These are phyloP conservation scores for Gambelia wislizenii DNA, from an alignment of 2,797 vertebrate species.

Conservation along the genomic window DNA sequence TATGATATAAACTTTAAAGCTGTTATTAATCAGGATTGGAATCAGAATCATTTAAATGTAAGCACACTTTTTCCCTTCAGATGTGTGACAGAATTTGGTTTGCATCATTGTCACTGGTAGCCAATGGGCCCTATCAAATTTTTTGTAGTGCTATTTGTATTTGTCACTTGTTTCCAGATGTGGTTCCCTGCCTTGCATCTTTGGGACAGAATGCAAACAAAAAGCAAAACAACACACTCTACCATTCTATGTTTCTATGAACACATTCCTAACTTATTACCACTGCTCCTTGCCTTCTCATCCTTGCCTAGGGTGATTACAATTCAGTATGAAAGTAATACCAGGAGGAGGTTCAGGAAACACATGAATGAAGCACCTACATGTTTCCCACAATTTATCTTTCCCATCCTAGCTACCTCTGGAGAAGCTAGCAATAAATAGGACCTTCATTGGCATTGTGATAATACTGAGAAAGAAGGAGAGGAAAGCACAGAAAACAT, in stretches of 20 bases:
- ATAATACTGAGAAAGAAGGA: not conserved
- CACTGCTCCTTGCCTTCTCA: not conserved
- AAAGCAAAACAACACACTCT: not conserved
- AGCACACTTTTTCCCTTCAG: not conserved
- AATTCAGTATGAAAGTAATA: not conserved
- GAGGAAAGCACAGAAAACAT: not conserved
- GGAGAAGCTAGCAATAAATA: not conserved
- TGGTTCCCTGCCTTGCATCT: not conserved
- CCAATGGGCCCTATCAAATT: not conserved
- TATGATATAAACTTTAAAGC: not conserved
- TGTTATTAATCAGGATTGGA: not conserved
- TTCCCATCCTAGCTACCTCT: not conserved
- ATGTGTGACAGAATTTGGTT: not conserved
- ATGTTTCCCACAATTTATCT: not conserved
- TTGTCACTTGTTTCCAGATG: not conserved
- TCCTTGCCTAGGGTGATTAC: not conserved
- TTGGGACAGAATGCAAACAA: not conserved
- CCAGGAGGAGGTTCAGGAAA: not conserved
- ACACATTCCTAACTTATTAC: not conserved
- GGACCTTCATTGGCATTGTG: not conserved
- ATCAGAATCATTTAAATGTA: slow-evolving; percentile 9
- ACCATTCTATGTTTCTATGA: too few relatives aligned
- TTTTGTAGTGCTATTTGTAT: not conserved
- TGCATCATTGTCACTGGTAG: not conserved
- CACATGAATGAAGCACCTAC: not conserved